These are phyloP conservation scores for Brenthis hecate DNA, from an alignment of 2,888 invertebrate species.

Conservation along the genomic window DNA sequence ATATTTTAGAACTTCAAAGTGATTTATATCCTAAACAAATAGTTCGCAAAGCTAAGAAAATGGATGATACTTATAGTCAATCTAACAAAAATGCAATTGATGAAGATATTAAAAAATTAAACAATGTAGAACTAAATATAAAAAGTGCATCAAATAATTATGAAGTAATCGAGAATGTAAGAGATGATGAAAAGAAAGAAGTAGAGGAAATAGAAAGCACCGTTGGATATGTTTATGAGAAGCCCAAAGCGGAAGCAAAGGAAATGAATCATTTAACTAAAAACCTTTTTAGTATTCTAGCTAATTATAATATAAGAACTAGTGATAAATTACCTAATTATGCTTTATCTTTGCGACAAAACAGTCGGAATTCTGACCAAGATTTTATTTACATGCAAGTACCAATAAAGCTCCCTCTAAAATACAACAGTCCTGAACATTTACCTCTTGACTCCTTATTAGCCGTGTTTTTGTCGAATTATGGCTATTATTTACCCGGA, in stretches of 20 bases:
- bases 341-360: constrained; percentile 51
- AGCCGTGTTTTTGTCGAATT: constrained; percentile 84
- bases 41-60: constrained; percentile 21
- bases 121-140: constrained; percentile 2
- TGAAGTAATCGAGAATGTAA: constrained; percentile 51
- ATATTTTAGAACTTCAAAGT: not conserved
- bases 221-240: constrained; percentile 3
- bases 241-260: constrained; percentile 14
- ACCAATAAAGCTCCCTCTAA: constrained; percentile 46
- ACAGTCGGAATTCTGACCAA: constrained; percentile 41
- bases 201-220: not conserved
- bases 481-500: constrained; percentile 82
- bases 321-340: constrained; percentile 63
- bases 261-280: constrained; percentile 36
- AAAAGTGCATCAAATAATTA: constrained; percentile 40
- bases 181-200: constrained; percentile 18
- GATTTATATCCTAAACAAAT: not conserved
- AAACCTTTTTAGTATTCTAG: constrained; percentile 50
- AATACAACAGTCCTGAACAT: constrained; percentile 82
- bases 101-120: not conserved
- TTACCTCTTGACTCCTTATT: constrained; percentile 82
- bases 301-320: constrained; percentile 61
- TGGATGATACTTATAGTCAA: constrained; percentile 11
- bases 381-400: constrained; percentile 41
- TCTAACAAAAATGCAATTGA: not conserved